phyloP scores from a whole-genome alignment of 2,888 invertebrate species.

The Brachypterus glaber region DNA sequence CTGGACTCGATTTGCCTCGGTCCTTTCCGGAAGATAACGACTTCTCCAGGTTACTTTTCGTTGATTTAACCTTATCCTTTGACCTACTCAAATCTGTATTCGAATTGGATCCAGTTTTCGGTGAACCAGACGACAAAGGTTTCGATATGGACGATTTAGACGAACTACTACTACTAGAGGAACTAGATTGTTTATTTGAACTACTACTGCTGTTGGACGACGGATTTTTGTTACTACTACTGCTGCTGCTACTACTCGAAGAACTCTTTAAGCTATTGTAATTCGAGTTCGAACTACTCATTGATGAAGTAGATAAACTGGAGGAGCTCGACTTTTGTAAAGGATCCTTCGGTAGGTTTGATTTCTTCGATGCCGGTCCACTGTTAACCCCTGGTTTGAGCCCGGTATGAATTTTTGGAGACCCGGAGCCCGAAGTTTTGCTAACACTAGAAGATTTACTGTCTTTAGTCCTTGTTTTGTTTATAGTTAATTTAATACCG shows the following conservation, averaged over 20 bases:
- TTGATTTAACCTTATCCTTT: conserved; percentile 51
- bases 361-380: conserved; percentile 78
- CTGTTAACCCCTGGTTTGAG: conserved; percentile 75
- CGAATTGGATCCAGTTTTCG: conserved; percentile 43
- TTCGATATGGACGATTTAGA: conserved; percentile 21
- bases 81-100: conserved; percentile 53
- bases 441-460: conserved; percentile 36
- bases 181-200: conserved; percentile 5
- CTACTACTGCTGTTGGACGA: conserved; percentile 20
- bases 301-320: conserved; percentile 25
- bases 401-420: conserved; percentile 72
- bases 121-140: conserved; percentile 42
- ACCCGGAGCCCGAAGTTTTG: conserved; percentile 46
- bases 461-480: conserved; percentile 74
- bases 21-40: conserved; percentile 53
- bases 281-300: conserved; percentile 30
- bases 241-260: conserved; percentile 9
- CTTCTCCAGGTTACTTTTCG: conserved; percentile 52
- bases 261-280: conserved; percentile 21
- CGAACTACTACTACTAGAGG: neutral
- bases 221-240: conserved; percentile 3
- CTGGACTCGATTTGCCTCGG: conserved; percentile 58
- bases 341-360: conserved; percentile 27
- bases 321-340: conserved; percentile 28
- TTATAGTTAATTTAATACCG: conserved; percentile 85